phyloP scores from a whole-genome alignment of 2,113 vertebrate species.

The Hippocampus mohnikei region DNA sequence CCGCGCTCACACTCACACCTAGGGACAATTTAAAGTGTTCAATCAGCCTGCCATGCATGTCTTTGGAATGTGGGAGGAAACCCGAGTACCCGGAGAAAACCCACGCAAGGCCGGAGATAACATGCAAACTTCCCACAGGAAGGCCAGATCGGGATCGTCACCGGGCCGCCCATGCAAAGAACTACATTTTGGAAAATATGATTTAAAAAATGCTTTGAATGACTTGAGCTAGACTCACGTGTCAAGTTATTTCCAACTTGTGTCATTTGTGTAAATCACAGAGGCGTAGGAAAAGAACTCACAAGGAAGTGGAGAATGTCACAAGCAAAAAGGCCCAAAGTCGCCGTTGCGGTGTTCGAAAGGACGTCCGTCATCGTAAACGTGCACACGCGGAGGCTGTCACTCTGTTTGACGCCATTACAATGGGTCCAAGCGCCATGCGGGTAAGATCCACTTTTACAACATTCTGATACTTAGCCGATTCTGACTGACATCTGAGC shows the following conservation, averaged over 20 bases:
- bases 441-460: constrained; percentile 68
- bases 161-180: too few species aligned
- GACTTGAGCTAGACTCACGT: too few species aligned
- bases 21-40: too few species aligned
- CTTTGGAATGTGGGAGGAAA: too few species aligned
- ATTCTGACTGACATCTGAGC: constrained; percentile 12
- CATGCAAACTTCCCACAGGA: too few species aligned
- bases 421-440: constrained; percentile 83
- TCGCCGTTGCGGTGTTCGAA: constrained; percentile 46
- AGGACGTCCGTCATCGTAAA: constrained; percentile 47
- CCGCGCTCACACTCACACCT: too few species aligned
- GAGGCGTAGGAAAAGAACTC: constrained; percentile 71
- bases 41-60: too few species aligned
- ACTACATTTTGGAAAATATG: too few species aligned
- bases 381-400: constrained; percentile 77
- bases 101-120: too few species aligned
- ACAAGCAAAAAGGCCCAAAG: constrained; percentile 61
- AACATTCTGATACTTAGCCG: neutral
- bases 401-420: constrained; percentile 86
- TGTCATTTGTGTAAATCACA: constrained; percentile 27
- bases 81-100: too few species aligned
- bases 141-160: too few species aligned
- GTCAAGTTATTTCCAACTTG: neutral
- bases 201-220: too few species aligned
- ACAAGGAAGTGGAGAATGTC: constrained; percentile 72